Evolutionary conservation across 2,888 invertebrate species (phyloP), one percentile per base, ranked within the genome.

Genomic region (Pachycephus smyrnensis): DNA sequence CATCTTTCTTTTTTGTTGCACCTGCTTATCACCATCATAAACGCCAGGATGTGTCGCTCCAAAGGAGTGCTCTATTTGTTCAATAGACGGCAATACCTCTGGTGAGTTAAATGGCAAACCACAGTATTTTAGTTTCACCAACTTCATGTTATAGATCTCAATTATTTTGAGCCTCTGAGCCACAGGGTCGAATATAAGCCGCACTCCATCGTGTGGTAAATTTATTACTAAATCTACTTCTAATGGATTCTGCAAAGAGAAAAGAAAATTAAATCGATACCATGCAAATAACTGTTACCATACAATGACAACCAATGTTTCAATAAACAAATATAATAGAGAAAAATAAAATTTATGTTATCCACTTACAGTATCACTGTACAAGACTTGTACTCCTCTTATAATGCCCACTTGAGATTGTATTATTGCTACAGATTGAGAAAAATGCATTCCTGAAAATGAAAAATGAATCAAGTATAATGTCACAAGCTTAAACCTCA

Each of bases 21-120:
- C 94, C 92, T 98, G 98, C 86, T 98, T 96, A 91, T 98, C 97
- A 80, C 97, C 96, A 93, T 99, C 99, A 92, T 98, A 99, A 75
- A 98, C 97, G 86, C 99, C 99, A 37, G 99, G 99, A 92, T 98
- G 98, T 55, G 99, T 99, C 80, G 99, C 99, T 83, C 99, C 99
- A 93, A 99, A 99, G 77, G 98, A 98, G 93, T 98, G 98, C 92
- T 99, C 99, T 85, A 99, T 98, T 92, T 98, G 98, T 92, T 99
- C 98, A 88, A 99, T 97, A 82, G 98, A 98, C 83, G 99, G 99
- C 92, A 97, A 94, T 81, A 98, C 96, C 93, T 98, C 97, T 15
- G 98, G 98, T 37, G 98, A 97, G 92, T 97, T 97, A 92, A 98
- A 98, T 83, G 95, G 94, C 92, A 96, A 94, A 80, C 96, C 96